A percentile compares a stretch with the other conserved stretches of the same genome.
Conservation (phyloP, 2,888 invertebrate species). For the Epirrita christyi region DNA sequence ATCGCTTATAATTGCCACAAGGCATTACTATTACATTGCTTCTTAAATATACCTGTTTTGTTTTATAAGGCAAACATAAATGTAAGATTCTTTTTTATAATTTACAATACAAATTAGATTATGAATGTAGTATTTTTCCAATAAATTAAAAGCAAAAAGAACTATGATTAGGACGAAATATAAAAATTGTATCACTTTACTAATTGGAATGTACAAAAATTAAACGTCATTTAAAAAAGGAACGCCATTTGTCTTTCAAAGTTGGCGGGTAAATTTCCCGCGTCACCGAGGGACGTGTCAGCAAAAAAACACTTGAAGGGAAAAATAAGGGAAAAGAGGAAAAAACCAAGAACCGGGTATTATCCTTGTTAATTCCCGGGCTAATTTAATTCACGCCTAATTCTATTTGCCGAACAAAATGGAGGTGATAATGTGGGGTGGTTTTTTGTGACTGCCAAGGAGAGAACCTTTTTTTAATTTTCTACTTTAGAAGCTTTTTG, state of each 20-base stretch:
- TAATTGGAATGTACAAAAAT: constrained; percentile 5
- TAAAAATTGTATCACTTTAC: background rate
- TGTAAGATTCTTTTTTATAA: no score
- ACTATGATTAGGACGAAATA: no score
- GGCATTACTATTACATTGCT: constrained; percentile 11
- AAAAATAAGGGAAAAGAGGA: constrained; percentile 69
- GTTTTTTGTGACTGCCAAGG: constrained; percentile 61
- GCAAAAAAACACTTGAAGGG: constrained; percentile 54
- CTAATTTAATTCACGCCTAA: constrained; percentile 83
- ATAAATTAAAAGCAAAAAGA: no score
- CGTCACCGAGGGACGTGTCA: constrained; percentile 44
- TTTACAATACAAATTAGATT: no score
- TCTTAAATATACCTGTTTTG: background rate
- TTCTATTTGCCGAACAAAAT: constrained; percentile 82
- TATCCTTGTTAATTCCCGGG: constrained; percentile 83
- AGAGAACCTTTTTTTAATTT: constrained; percentile 61
- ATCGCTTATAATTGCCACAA: constrained; percentile 30
- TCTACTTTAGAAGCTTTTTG: constrained; percentile 56
- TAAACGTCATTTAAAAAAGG: constrained; percentile 25
- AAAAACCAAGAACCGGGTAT: constrained; percentile 72
- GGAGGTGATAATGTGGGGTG: constrained; percentile 80
- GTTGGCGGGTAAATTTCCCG: constrained; percentile 40
- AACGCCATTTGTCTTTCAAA: constrained; percentile 32
- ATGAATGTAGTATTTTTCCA: no score
- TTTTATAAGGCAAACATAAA: no score